These are phyloP conservation scores for Ctenopoma kingsleyae DNA, from an alignment of 2,797 vertebrate genomes.

Conservation along the genomic window DNA sequence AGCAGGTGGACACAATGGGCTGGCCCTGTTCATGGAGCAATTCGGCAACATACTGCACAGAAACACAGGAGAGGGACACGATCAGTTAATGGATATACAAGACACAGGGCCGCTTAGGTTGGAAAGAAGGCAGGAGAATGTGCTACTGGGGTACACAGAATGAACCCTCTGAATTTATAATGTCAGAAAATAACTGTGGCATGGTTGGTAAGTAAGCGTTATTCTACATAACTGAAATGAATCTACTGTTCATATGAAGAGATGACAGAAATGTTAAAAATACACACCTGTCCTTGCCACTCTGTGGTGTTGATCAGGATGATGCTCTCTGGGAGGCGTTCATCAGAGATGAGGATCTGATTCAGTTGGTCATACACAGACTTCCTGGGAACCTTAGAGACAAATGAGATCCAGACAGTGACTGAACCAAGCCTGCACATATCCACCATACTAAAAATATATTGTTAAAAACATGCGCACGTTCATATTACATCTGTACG, in stretches of 20 bases:
- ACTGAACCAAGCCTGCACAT: slow-evolving; percentile 3
- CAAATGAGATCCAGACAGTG: slow-evolving; percentile 28
- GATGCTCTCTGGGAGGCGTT: slow-evolving; percentile 86
- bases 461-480: not conserved
- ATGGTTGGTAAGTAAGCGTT: not conserved
- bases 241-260: not conserved
- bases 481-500: not conserved
- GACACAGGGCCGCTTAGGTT: slow-evolving; percentile 2
- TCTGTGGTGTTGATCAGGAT: slow-evolving; percentile 87
- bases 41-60: slow-evolving; percentile 84
- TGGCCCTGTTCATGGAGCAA: slow-evolving; percentile 84
- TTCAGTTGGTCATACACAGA: slow-evolving; percentile 89
- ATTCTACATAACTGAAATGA: not conserved
- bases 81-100: slow-evolving; percentile 31
- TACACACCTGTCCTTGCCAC: slow-evolving; percentile 87
- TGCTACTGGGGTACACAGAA: not conserved
- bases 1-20: slow-evolving; percentile 88
- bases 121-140: slow-evolving; percentile 27
- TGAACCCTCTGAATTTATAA: not conserved
- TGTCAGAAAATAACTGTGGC: not conserved
- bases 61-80: slow-evolving; percentile 50
- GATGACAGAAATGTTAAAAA: slow-evolving; percentile 11
- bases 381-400: slow-evolving; percentile 84
- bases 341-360: slow-evolving; percentile 88
- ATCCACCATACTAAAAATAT: not conserved